These are phyloP conservation scores for Gerris buenoi DNA, from an alignment of 1,140 invertebrate species.

Conservation along the genomic window DNA sequence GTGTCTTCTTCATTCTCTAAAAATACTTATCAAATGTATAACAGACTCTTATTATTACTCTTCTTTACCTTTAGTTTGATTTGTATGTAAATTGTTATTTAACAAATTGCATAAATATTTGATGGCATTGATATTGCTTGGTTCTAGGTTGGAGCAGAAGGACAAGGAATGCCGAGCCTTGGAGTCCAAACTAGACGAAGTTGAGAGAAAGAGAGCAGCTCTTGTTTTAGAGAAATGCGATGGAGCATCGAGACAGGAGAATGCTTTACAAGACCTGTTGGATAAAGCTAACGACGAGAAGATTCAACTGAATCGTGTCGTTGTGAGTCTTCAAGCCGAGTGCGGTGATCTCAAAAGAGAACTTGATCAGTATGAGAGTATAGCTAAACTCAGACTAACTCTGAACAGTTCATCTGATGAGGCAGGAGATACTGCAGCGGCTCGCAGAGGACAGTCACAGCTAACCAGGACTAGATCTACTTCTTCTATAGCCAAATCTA, in stretches of 20 bases:
- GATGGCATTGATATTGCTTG: too few relatives aligned
- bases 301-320: not conserved
- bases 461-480: not conserved
- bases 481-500: not conserved
- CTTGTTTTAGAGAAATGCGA: conserved; percentile 3
- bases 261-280: not conserved
- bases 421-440: not conserved
- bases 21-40: too few relatives aligned
- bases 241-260: not conserved
- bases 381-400: not conserved
- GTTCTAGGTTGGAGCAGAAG: not conserved
- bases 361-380: not conserved
- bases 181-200: not conserved
- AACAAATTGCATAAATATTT: too few relatives aligned
- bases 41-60: too few relatives aligned
- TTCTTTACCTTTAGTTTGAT: too few relatives aligned
- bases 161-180: not conserved
- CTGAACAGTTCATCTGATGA: not conserved
- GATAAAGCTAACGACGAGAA: not conserved
- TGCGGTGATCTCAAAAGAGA: not conserved
- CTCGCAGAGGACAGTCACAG: not conserved
- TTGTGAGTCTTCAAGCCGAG: not conserved
- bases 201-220: conserved; percentile 2
- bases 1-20: too few relatives aligned
- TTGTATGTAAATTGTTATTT: too few relatives aligned